Evolutionary conservation across 2,113 vertebrate species (phyloP).

Genomic region (Hyla sarda): DNA sequence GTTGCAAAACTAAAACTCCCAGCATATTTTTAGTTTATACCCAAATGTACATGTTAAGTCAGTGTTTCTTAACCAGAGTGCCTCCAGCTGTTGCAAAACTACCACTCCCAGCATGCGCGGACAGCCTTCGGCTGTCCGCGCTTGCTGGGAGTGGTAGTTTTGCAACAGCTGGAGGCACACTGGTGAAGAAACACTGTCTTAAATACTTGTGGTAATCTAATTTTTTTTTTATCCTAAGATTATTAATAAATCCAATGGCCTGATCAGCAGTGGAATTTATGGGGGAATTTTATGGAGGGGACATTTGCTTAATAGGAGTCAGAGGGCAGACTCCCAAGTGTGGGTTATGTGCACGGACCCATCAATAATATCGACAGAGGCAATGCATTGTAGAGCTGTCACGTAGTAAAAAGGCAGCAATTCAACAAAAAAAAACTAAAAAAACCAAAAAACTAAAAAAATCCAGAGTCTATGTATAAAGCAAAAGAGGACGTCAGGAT

Average conservation of each 20-base stretch:
- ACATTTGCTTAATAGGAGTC: background rate
- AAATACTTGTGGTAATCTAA: background rate
- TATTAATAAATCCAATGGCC: background rate
- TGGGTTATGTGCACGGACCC: constrained; percentile 24
- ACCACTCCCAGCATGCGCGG: too few relatives aligned
- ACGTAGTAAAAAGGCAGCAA: background rate
- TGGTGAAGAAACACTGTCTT: too few relatives aligned
- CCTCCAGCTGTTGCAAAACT: too few relatives aligned
- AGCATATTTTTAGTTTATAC: too few relatives aligned
- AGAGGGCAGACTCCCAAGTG: constrained; percentile 8
- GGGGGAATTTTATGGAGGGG: constrained; percentile 9
- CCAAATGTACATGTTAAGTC: too few relatives aligned
- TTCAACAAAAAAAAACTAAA: constrained; percentile 9
- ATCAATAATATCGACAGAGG: constrained; percentile 11
- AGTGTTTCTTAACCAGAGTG: too few relatives aligned
- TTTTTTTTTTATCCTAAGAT: background rate
- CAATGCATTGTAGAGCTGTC: background rate
- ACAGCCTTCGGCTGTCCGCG: too few relatives aligned
- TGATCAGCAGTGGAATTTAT: background rate
- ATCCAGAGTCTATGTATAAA: background rate
- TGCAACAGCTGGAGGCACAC: too few relatives aligned
- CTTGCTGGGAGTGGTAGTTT: too few relatives aligned
- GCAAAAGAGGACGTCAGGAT: background rate
- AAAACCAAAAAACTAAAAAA: too few relatives aligned
- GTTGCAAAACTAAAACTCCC: too few relatives aligned